A percentile compares a stretch with the other conserved stretches of the same genome.
phyloP scores from a whole-genome alignment of 92 coral and sea anemone species.

The Chrysogorgia sp. region DNA sequence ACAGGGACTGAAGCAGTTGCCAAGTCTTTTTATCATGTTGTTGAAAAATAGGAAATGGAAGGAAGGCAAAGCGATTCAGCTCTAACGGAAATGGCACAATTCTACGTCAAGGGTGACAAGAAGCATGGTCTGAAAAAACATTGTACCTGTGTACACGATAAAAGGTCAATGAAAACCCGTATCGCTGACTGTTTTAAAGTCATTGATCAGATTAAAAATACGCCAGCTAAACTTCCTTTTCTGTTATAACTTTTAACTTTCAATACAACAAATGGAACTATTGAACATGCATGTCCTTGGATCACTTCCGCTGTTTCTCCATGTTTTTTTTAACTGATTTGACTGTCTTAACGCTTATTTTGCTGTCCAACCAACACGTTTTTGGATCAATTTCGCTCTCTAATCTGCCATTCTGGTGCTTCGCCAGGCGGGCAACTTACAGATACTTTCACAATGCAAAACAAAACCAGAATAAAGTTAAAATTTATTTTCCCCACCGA shows the following conservation, averaged over 20 bases:
- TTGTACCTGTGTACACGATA: neutral
- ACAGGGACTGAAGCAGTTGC: no score
- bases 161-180: conserved; percentile 2
- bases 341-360: no score
- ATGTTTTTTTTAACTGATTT: no score
- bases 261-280: neutral
- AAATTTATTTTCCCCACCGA: no score
- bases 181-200: conserved; percentile 22
- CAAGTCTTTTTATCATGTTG: conserved; percentile 8
- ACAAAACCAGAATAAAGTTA: no score
- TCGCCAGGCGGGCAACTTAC: no score
- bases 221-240: conserved; percentile 13
- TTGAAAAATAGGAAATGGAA: conserved; percentile 18
- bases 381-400: no score
- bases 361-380: no score
- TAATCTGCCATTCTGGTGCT: no score
- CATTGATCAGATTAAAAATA: conserved; percentile 3
- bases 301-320: no score
- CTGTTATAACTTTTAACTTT: conserved; percentile 3
- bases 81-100: conserved; percentile 2
- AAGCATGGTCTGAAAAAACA: conserved; percentile 6
- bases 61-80: conserved; percentile 6
- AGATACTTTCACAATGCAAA: no score
- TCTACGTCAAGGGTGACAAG: conserved; percentile 7
- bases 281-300: no score